Percentiles rank a stretch among this genome's conserved stretches.
These are phyloP conservation scores for Dryocosmus kuriphilus DNA, from an alignment of 2,888 invertebrate genomes.

Conservation along the genomic window DNA sequence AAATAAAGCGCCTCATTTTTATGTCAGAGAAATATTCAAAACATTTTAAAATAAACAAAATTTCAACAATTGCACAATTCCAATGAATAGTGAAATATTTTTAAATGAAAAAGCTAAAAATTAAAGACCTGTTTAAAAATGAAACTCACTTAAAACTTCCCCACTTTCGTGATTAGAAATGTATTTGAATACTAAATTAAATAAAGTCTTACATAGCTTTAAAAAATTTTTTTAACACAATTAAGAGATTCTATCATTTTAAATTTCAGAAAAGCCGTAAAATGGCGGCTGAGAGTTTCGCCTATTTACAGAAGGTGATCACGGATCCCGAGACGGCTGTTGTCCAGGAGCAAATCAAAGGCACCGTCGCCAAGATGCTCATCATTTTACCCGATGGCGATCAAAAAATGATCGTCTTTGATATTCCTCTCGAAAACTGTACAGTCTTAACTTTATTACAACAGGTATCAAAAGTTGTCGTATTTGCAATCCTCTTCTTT, in stretches of 20 bases:
- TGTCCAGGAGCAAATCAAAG: slow-evolving; percentile 72
- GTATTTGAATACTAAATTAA: too few species aligned
- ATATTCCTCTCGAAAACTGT: slow-evolving; percentile 89
- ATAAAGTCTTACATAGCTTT: too few species aligned
- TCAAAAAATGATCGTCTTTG: slow-evolving; percentile 89
- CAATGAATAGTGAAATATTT: too few species aligned
- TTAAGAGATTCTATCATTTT: neutral
- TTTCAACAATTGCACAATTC: too few species aligned
- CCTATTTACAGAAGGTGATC: slow-evolving; percentile 71
- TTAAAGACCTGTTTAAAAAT: too few species aligned
- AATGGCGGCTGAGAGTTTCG: slow-evolving; percentile 63
- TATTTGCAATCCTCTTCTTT: neutral
- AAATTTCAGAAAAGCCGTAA: slow-evolving; percentile 60
- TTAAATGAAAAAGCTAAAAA: too few species aligned
- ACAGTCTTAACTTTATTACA: slow-evolving; percentile 90
- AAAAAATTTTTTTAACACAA: too few species aligned
- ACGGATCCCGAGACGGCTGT: slow-evolving; percentile 70
- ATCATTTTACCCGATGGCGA: slow-evolving; percentile 88
- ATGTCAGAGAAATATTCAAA: too few species aligned
- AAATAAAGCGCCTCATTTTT: too few species aligned
- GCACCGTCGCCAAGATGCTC: slow-evolving; percentile 87
- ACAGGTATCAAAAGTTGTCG: slow-evolving; percentile 80
- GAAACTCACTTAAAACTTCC: too few species aligned
- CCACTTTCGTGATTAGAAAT: too few species aligned
- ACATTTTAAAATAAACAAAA: too few species aligned